These are phyloP conservation scores for Myotis lucifugus DNA, from an alignment of 2,113 vertebrate species.

Conservation along the genomic window DNA sequence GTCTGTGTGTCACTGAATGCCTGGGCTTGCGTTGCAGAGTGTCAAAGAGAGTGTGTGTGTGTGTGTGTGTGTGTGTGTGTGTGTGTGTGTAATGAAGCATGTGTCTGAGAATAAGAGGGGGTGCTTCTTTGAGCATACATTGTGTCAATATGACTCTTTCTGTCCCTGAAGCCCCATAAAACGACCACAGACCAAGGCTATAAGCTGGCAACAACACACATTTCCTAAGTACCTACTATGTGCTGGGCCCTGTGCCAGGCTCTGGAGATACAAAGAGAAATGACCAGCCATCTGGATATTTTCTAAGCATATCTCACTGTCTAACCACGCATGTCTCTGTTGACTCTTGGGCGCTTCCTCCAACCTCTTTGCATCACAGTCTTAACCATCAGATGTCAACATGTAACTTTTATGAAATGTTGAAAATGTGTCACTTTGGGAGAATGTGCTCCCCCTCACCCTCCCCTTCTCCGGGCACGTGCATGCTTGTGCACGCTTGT, in stretches of 20 bases:
- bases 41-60: background rate
- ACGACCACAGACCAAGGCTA: background rate
- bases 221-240: background rate
- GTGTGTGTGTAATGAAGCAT: background rate
- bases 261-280: background rate
- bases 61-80: background rate
- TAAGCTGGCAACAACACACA: background rate
- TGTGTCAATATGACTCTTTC: background rate
- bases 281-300: background rate
- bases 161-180: background rate
- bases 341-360: background rate
- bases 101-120: background rate
- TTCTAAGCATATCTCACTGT: background rate
- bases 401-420: background rate
- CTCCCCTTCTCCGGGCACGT: background rate
- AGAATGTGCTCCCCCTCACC: background rate
- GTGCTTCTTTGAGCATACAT: background rate
- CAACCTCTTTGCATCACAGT: background rate
- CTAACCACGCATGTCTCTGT: background rate
- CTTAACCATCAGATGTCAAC: background rate
- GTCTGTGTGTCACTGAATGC: slow-evolving; percentile 12
- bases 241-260: background rate
- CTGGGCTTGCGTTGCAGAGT: background rate
- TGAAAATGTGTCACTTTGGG: background rate
- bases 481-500: background rate